phyloP scores from a whole-genome alignment of 1,140 invertebrate genomes.

The Saccostrea echinata region DNA sequence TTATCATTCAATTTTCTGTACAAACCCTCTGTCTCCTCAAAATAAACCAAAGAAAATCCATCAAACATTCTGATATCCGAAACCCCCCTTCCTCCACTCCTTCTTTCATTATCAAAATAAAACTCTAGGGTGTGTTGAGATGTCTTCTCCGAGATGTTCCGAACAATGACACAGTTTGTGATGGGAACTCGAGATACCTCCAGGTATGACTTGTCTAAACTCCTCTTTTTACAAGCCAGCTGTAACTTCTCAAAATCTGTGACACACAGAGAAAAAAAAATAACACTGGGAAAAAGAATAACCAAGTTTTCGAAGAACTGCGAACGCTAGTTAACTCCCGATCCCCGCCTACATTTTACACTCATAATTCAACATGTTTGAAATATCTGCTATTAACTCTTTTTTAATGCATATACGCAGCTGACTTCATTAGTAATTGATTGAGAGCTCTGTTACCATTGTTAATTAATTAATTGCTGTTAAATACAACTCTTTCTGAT shows the following conservation, averaged over 20 bases:
- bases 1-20: too few relatives aligned
- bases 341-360: too few relatives aligned
- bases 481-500: too few relatives aligned
- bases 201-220: slow-evolving; percentile 55
- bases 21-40: slow-evolving; percentile 60
- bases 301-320: too few relatives aligned
- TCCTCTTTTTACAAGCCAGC: slow-evolving; percentile 49
- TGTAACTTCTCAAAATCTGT: slow-evolving; percentile 59
- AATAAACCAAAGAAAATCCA: slow-evolving; percentile 57
- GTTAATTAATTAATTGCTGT: too few relatives aligned
- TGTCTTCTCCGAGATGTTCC: slow-evolving; percentile 42
- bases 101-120: slow-evolving; percentile 65
- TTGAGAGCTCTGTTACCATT: too few relatives aligned
- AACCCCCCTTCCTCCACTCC: slow-evolving; percentile 61
- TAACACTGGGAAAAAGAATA: too few relatives aligned
- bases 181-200: slow-evolving; percentile 52
- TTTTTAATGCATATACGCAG: too few relatives aligned
- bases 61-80: slow-evolving; percentile 49
- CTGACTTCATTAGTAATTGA: too few relatives aligned
- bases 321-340: too few relatives aligned
- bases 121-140: slow-evolving; percentile 55
- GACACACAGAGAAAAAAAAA: not conserved
- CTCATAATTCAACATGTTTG: too few relatives aligned
- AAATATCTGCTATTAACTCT: too few relatives aligned
- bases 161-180: slow-evolving; percentile 60